A percentile compares a stretch with the other conserved stretches of the same genome.
phyloP scores from a whole-genome alignment of 2,888 invertebrate species.

The Smittia aterrima region DNA sequence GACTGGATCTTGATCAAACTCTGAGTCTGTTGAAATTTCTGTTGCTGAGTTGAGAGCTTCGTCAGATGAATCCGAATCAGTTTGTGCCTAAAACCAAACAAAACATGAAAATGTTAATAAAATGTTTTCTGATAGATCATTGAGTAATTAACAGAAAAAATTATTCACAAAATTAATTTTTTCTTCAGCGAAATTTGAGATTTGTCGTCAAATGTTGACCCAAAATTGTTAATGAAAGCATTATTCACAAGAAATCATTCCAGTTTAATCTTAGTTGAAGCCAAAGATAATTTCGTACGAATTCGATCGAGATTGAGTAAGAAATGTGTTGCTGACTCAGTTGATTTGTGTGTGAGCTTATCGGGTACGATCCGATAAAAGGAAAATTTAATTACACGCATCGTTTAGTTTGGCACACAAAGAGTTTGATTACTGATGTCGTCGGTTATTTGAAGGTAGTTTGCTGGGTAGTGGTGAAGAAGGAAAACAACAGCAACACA shows the following conservation, averaged over 20 bases:
- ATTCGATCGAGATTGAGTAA: too few species aligned
- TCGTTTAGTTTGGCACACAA: background rate
- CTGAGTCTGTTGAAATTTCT: conserved; percentile 89
- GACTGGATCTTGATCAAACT: conserved; percentile 75
- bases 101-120: conserved; percentile 36
- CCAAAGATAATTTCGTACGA: too few species aligned
- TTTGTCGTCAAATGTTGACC: too few species aligned
- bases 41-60: conserved; percentile 81
- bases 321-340: too few species aligned
- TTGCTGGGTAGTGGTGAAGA: background rate
- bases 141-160: conserved; percentile 22
- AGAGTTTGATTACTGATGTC: background rate
- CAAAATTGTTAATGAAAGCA: background rate
- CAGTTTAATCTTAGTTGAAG: too few species aligned
- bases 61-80: conserved; percentile 63
- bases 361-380: conserved; percentile 55
- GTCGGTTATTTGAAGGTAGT: background rate
- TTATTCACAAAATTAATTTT: conserved; percentile 34
- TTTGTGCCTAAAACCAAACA: conserved; percentile 59
- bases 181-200: conserved; percentile 43
- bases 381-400: conserved; percentile 43
- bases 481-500: conserved; percentile 24
- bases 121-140: background rate
- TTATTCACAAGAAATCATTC: background rate
- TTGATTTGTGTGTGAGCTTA: too few species aligned